Percentiles rank a stretch among this genome's conserved stretches.
Conservation (phyloP, 2,113 vertebrate species). For the Hippolais icterina region DNA sequence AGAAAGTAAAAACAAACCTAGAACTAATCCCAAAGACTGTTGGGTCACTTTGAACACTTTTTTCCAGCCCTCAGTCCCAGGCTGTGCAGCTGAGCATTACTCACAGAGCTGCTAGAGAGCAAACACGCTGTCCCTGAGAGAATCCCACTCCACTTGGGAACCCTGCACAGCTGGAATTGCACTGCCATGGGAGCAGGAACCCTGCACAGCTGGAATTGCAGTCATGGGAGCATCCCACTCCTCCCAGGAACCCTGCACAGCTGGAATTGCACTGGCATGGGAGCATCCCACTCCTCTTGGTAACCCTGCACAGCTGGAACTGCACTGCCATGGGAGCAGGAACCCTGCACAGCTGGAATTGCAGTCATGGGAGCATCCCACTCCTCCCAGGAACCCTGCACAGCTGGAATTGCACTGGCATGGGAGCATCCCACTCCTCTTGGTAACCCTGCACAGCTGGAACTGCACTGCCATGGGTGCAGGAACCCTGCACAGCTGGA, state of each 20-base stretch:
- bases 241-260: too few species aligned
- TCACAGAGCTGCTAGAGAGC: not conserved
- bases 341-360: not conserved
- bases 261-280: too few species aligned
- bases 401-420: too few species aligned
- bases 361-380: too few species aligned
- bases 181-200: not conserved
- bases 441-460: too few species aligned
- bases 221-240: too few species aligned
- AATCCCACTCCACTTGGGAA: not conserved
- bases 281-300: too few species aligned
- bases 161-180: not conserved
- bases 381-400: too few species aligned
- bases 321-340: not conserved
- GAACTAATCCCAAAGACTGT: not conserved
- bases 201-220: not conserved
- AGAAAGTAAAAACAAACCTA: not conserved
- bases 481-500: not conserved
- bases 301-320: too few species aligned
- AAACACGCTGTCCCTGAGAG: accelerated
- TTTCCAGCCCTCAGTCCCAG: not conserved
- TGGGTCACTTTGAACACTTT: not conserved
- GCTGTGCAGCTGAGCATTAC: not conserved
- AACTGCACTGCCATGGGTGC: not conserved
- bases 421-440: too few species aligned